Percentiles rank a stretch among this genome's conserved stretches.
Conservation (phyloP, 2,797 vertebrate species). For the Myotis vivesi region DNA sequence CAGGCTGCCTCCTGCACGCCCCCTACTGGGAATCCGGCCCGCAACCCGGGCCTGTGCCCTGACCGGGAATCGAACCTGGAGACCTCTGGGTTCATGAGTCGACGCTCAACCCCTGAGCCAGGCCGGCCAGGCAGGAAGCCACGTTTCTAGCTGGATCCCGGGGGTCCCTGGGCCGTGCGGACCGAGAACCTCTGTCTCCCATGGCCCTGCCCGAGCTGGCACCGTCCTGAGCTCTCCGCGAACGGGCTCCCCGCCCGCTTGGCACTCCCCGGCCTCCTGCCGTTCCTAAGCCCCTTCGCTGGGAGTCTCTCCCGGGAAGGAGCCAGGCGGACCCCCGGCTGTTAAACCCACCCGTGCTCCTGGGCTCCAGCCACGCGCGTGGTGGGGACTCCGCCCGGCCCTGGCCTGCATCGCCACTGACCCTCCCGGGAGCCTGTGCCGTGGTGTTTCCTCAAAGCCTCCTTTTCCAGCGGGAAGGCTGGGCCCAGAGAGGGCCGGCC, state of each 20-base stretch:
- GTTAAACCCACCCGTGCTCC: too few species aligned
- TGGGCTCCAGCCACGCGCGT: too few species aligned
- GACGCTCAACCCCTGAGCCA: too few species aligned
- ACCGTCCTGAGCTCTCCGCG: not conserved
- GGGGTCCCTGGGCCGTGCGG: fast-evolving
- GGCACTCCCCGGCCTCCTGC: not conserved
- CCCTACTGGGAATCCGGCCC: too few species aligned
- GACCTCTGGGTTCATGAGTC: too few species aligned
- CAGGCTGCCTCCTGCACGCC: too few species aligned
- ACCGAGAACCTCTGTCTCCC: not conserved
- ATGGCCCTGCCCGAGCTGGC: fast-evolving
- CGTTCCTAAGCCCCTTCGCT: not conserved
- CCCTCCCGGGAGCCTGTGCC: not conserved
- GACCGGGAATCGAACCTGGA: too few species aligned
- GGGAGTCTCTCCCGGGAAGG: not conserved
- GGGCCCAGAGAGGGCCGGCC: not conserved
- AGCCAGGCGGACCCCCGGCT: not conserved
- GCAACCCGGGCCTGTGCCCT: too few species aligned
- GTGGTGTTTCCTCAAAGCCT: not conserved
- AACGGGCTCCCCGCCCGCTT: not conserved
- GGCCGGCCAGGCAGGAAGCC: not conserved
- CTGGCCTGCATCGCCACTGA: fast-evolving
- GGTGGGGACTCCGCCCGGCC: not conserved
- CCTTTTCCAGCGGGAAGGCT: not conserved
- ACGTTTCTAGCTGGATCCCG: not conserved